Base-by-base conservation (phyloP, 23 tunicate genomes). In the Ciona savignyi region DNA sequence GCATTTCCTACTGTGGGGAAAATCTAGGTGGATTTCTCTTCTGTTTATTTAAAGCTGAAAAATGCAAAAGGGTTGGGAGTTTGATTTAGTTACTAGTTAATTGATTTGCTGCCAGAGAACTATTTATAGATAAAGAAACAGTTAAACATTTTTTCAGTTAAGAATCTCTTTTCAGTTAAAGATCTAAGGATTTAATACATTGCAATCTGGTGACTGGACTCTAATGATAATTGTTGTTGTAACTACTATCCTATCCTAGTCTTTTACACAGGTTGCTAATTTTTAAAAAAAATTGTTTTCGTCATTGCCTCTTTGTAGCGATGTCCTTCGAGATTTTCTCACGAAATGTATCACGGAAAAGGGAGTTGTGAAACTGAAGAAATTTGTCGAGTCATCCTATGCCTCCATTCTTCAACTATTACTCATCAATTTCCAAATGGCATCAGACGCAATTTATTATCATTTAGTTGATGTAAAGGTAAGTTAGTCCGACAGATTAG, bases 1-100 rank as follows among this genome's bases (percentile, higher is more conserved):
- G 79, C 87, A 88, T 30, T 35, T 88, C 31, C 30, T 88, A 1
- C 51, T 88, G 35, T 88, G 96, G 96, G 96, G 96, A 30, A 88
- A 82, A 30, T 81, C 86, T 29, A 77, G 88, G 80, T 82, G 28
- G 28, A 15, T 49, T 49, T 49, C 61, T 20, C 61, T n/a, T n/a
- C n/a, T n/a, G n/a, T n/a, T n/a, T n/a, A n/a, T n/a, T n/a, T n/a
- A n/a, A n/a, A n/a, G n/a, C n/a, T n/a, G n/a, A n/a, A n/a, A n/a
- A n/a, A n/a, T n/a, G n/a, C n/a, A n/a, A 20, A 20, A 11, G 61
- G 19, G 20, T 49, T 49, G 15, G 15, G 15, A 49, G 20, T n/a
- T n/a, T n/a, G n/a, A n/a, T n/a, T n/a, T n/a, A n/a, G n/a, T n/a
- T n/a, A n/a, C n/a, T n/a, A n/a, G n/a, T n/a, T n/a, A n/a, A n/a